Evolutionary conservation across 37 sponge, comb jelly and placozoan species (phyloP).

Genomic region (Halichondria panicea): DNA sequence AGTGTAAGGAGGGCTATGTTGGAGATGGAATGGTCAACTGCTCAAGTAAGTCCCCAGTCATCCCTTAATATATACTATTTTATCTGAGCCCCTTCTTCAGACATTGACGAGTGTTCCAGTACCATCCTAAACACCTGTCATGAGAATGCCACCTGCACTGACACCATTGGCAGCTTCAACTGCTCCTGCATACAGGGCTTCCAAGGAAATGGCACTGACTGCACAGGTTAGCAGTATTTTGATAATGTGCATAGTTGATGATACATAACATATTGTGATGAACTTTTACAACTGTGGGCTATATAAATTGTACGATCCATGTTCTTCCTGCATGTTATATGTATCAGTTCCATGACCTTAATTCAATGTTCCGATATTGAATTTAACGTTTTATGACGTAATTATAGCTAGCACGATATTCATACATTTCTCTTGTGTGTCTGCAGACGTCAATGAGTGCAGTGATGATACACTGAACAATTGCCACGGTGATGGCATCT

Average conservation of each 20-base stretch:
- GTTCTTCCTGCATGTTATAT: not conserved
- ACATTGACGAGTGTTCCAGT: conserved; percentile 24
- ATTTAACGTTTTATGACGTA: not conserved
- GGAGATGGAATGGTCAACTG: conserved; percentile 19
- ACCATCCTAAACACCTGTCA: not conserved
- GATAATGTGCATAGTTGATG: not conserved
- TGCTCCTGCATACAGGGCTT: conserved; percentile 45
- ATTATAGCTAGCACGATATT: not conserved
- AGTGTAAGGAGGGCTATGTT: not conserved
- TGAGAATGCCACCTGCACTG: conserved; percentile 38
- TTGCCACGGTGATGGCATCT: conserved; percentile 3
- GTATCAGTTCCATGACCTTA: not conserved
- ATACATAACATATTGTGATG: not conserved
- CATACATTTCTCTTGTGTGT: not conserved
- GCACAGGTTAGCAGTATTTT: conserved; percentile 16
- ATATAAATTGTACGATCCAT: not conserved
- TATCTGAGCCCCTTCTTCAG: not conserved
- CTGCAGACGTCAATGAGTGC: conserved; percentile 21
- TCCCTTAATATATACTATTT: not conserved
- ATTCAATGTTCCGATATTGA: not conserved
- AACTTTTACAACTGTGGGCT: not conserved
- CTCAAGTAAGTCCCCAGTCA: conserved; percentile 1
- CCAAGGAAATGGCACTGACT: conserved; percentile 28
- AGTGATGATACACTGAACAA: not conserved
- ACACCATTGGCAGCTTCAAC: conserved; percentile 36